These are phyloP conservation scores for Iselma pallidipennis DNA, from an alignment of 2,888 invertebrate genomes.

Conservation along the genomic window DNA sequence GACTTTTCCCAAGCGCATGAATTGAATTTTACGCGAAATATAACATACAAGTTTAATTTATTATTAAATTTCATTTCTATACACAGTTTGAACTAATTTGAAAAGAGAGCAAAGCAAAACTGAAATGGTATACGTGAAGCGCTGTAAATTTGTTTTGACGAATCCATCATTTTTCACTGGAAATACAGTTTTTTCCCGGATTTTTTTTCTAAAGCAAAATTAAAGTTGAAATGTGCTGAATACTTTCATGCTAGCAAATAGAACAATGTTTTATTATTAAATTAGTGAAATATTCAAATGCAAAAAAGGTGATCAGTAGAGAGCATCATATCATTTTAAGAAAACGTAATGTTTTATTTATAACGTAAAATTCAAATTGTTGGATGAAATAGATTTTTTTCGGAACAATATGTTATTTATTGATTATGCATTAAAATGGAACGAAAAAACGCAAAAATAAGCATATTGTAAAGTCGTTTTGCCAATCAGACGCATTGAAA, in stretches of 20 bases:
- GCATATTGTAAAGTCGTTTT: slow-evolving; percentile 54
- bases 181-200: slow-evolving; percentile 33
- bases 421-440: slow-evolving; percentile 51
- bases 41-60: slow-evolving; percentile 42
- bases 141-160: slow-evolving; percentile 36
- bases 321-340: too few species aligned
- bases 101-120: slow-evolving; percentile 40
- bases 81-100: slow-evolving; percentile 41
- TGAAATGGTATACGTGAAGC: slow-evolving; percentile 16
- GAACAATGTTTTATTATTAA: too few species aligned
- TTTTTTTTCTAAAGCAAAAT: too few species aligned
- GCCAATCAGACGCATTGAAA: slow-evolving; percentile 52
- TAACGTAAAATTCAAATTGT: background rate
- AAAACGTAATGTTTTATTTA: too few species aligned
- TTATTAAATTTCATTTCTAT: slow-evolving; percentile 46
- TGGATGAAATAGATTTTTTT: background rate
- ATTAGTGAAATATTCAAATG: background rate
- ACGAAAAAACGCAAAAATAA: slow-evolving; percentile 49
- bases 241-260: too few species aligned
- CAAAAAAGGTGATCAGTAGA: too few species aligned
- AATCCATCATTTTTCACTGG: slow-evolving; percentile 38
- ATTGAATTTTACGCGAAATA: slow-evolving; percentile 38
- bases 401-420: slow-evolving; percentile 50
- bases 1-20: slow-evolving; percentile 22
- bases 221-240: too few species aligned